Percentiles rank a stretch among this genome's conserved stretches.
Conservation (phyloP, 2,113 vertebrate species). For the Ctenomys sociabilis region DNA sequence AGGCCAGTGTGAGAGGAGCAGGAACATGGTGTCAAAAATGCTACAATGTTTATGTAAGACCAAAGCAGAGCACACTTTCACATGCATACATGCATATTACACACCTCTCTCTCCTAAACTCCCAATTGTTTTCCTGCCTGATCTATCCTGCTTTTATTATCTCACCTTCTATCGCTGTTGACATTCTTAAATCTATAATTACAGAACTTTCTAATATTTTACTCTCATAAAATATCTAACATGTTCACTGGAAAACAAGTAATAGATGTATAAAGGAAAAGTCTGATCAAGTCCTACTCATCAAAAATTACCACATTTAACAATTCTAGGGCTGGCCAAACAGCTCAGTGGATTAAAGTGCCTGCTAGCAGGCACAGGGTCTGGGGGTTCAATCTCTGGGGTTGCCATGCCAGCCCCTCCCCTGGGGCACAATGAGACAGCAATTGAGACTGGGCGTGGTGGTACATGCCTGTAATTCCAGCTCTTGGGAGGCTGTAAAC, state of each 20-base stretch:
- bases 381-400: no score
- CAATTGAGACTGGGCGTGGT: no score
- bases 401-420: no score
- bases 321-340: no score
- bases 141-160: background rate
- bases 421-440: no score
- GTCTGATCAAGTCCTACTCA: background rate
- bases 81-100: no score
- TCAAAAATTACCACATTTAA: background rate
- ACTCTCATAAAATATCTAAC: constrained; percentile 8
- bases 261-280: background rate
- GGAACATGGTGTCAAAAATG: background rate
- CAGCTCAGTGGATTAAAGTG: no score
- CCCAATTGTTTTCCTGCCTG: background rate
- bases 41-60: background rate
- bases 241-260: background rate
- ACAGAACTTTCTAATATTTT: background rate
- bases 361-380: no score
- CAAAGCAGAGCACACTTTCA: background rate
- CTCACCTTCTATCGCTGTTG: background rate
- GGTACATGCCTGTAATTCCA: no score
- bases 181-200: background rate
- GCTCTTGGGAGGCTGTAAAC: no score
- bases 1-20: background rate
- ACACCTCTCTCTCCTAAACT: no score